Evolutionary conservation across 2,113 vertebrate species (phyloP), one percentile per base, ranked within the genome.

Genomic region (Jaculus jaculus): DNA sequence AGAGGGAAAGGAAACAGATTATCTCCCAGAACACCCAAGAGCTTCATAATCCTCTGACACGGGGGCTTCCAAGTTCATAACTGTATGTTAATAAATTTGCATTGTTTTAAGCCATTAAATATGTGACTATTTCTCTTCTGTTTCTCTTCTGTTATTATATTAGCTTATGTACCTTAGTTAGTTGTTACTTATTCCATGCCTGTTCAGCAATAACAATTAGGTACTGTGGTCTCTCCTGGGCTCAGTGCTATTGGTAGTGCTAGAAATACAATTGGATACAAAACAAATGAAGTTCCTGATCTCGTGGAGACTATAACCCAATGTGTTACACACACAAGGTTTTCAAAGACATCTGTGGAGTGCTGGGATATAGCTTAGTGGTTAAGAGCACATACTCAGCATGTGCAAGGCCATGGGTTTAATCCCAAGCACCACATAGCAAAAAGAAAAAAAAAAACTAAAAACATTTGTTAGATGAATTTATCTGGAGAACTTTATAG

Each of bases 321-420:
- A 87, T 42, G 42, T 78, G 47, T 68, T 12, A 37, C 58, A 78
- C 21, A 39, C 30, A 68, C 13, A 28, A 20, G 20, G 2, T 30
- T 84, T 95, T 73, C n/a, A 7, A 96, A 95, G 89, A 75, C 4
- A 58, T n/a, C 60, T 84, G 11, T 73, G 77, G n/a, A 94, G n/a
- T 9, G 7, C 47, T 51, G 16, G 34, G 51, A 28, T 34, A 58
- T 58, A 72, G 5, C 47, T 37, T 66, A 28, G 32, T 71, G 66
- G 47, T 17, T 23, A 15, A 54, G 30, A 23, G 20, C 18, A 10
- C 21, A 71, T 71, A 7, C 15, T 7, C n/a, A 72, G 47, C 7
- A 37, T 71, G 23, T 58, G 24, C 68, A 28, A 85, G 47, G 47
- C 32, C 63, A 13, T 72, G 66, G 32, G 30, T 58, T 13, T 17